Evolutionary conservation across 2,888 invertebrate species (phyloP).

Genomic region (Cantharis rufa): DNA sequence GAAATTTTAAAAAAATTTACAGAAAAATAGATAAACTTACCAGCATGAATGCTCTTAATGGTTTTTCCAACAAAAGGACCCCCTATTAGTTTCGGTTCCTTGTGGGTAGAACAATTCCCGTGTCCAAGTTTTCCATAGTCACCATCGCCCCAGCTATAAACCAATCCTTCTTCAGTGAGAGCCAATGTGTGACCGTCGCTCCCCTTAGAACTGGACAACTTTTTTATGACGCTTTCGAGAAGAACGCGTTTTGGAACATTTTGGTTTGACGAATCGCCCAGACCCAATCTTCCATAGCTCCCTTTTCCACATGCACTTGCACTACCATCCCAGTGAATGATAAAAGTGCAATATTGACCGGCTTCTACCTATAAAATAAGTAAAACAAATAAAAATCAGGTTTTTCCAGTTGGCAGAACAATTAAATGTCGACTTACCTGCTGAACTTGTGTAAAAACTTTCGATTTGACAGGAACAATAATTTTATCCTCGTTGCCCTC

Average conservation of each 20-base stretch:
- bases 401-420: not conserved
- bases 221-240: conserved; percentile 59
- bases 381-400: too few species aligned
- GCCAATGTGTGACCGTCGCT: conserved; percentile 64
- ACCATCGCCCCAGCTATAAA: conserved; percentile 65
- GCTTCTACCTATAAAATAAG: conserved; percentile 59
- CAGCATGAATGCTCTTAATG: conserved; percentile 60
- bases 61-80: conserved; percentile 57
- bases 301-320: conserved; percentile 67
- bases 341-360: conserved; percentile 68
- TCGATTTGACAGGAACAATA: conserved; percentile 60
- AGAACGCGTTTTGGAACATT: conserved; percentile 60
- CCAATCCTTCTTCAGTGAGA: conserved; percentile 58
- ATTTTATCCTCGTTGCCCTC: conserved; percentile 66
- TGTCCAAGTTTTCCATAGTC: conserved; percentile 64
- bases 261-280: conserved; percentile 67
- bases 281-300: conserved; percentile 66
- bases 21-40: conserved; percentile 39
- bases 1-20: not conserved
- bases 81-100: conserved; percentile 60
- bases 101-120: conserved; percentile 59
- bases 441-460: conserved; percentile 62
- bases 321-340: conserved; percentile 62
- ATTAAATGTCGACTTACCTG: conserved; percentile 52
- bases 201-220: conserved; percentile 62